Conservation (phyloP, 2,113 vertebrate genomes). For the Vicugna pacos region DNA sequence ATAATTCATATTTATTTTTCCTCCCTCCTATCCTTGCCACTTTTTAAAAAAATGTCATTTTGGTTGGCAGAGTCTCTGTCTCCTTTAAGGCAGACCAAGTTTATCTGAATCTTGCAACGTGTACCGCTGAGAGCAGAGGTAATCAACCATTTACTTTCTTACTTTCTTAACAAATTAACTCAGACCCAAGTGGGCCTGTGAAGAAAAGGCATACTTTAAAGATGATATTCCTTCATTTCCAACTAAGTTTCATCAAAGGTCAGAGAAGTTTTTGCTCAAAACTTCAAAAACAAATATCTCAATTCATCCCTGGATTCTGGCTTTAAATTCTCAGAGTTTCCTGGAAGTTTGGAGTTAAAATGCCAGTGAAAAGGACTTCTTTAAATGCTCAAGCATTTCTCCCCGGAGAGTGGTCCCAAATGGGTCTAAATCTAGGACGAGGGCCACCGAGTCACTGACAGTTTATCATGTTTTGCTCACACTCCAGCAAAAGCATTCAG, state of each 20-base stretch:
- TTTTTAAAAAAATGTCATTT: neutral
- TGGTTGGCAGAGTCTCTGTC: slow-evolving; percentile 4
- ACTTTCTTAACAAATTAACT: slow-evolving; percentile 42
- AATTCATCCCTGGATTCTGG: neutral
- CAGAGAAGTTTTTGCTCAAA: neutral
- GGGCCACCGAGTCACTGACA: neutral
- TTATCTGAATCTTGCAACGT: neutral
- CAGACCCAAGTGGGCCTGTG: neutral
- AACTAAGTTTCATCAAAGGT: neutral
- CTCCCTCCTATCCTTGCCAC: neutral
- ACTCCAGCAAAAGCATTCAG: neutral
- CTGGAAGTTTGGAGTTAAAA: neutral
- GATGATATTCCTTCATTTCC: neutral
- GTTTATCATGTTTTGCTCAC: neutral
- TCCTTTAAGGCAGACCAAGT: neutral
- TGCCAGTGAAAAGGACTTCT: neutral
- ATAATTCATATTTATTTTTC: slow-evolving; percentile 46
- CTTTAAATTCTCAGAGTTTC: neutral
- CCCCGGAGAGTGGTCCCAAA: neutral
- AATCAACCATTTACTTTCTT: neutral
- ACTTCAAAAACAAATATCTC: slow-evolving; percentile 45
- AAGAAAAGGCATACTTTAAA: neutral
- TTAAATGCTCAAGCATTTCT: neutral
- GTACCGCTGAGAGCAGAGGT: neutral
- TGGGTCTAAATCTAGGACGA: neutral